phyloP scores from a whole-genome alignment of 2,888 invertebrate species.

The Seladonia tumulorum region DNA sequence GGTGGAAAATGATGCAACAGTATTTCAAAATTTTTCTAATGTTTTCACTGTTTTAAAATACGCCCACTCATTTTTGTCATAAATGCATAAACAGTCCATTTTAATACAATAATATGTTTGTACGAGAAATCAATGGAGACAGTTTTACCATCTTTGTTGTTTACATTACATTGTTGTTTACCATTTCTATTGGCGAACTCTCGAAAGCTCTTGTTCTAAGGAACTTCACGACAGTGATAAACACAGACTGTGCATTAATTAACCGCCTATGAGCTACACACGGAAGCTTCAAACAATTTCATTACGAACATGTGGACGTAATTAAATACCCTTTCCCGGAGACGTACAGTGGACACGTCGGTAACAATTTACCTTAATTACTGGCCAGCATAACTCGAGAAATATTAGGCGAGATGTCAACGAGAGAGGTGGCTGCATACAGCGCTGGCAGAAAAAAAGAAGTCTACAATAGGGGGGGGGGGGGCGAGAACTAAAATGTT shows the following conservation, averaged over 20 bases:
- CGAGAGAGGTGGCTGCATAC: too few species aligned
- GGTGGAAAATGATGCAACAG: too few species aligned
- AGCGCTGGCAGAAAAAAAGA: too few species aligned
- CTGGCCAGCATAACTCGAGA: not conserved
- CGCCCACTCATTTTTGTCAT: too few species aligned
- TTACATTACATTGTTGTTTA: too few species aligned
- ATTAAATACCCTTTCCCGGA: not conserved
- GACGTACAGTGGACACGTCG: not conserved
- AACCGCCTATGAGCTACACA: not conserved
- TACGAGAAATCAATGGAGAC: too few species aligned
- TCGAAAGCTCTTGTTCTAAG: not conserved
- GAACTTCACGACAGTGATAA: not conserved
- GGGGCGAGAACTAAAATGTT: not conserved
- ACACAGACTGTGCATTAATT: not conserved
- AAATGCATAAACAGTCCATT: too few species aligned
- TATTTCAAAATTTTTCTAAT: too few species aligned
- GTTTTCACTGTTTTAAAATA: too few species aligned
- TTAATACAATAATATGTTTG: too few species aligned
- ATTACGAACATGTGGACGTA: conserved; percentile 9
- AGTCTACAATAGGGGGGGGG: too few species aligned
- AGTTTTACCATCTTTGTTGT: too few species aligned
- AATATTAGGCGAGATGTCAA: not conserved
- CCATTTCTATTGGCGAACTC: not conserved
- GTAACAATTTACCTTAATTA: conserved; percentile 9
- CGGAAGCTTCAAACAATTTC: not conserved